Evolutionary conservation across 2,113 vertebrate species (phyloP).

Genomic region (Mugil cephalus): DNA sequence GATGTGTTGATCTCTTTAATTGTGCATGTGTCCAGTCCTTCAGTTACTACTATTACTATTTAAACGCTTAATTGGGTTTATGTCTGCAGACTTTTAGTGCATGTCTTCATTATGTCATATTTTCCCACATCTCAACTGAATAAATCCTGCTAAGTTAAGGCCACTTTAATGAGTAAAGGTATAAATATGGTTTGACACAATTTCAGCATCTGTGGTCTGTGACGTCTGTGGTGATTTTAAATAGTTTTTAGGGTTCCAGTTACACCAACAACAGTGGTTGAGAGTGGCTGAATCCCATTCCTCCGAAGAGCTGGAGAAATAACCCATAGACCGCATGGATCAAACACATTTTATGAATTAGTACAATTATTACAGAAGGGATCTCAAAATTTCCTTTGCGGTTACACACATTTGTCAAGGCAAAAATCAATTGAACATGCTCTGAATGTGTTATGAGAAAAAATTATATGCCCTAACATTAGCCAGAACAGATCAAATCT

Average conservation of each 20-base stretch:
- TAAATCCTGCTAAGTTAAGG: constrained; percentile 1
- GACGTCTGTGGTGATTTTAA: too few species aligned
- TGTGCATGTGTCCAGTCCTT: too few species aligned
- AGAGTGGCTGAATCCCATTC: too few species aligned
- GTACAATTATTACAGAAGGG: constrained; percentile 1
- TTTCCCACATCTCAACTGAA: not conserved
- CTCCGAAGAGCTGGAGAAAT: too few species aligned
- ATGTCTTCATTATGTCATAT: not conserved
- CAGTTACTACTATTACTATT: too few species aligned
- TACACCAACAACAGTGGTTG: too few species aligned
- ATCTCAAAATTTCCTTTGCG: constrained; percentile 24
- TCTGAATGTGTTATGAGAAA: constrained; percentile 26
- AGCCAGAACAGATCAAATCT: constrained; percentile 12
- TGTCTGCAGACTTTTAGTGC: not conserved
- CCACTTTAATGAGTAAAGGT: not conserved
- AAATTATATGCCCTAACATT: not conserved
- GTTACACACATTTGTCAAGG: constrained; percentile 10
- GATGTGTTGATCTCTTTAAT: too few species aligned
- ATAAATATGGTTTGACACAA: not conserved
- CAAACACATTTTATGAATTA: constrained; percentile 17
- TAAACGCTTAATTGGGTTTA: too few species aligned
- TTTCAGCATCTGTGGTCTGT: not conserved
- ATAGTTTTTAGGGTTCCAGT: too few species aligned
- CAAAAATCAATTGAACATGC: constrained; percentile 43
- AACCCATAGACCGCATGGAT: not conserved